Base-by-base conservation (phyloP, 2,113 vertebrate species). In the Callopanchax toddi region DNA sequence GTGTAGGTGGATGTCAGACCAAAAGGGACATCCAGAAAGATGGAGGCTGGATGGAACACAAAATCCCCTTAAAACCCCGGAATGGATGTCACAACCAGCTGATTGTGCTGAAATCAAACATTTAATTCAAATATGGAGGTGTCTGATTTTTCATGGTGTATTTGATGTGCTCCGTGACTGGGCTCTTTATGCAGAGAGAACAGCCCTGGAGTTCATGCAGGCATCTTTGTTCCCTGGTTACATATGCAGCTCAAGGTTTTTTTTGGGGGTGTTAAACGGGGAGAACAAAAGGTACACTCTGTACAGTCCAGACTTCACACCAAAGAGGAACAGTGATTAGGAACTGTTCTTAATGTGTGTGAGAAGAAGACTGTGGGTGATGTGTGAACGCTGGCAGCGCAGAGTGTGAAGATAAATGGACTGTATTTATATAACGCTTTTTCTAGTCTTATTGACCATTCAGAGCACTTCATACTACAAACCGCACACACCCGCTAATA, bases 331-430 rank as follows among this genome's bases (percentile, higher is more conserved):
- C 63, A 70, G 61, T 58, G 54, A 78, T 72, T 76, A 70, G 74
- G 60, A 67, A 65, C 74, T 49, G 65, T 70, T 78, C 60, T 60
- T 74, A 59, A 36, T 11, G 56, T 61, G 46, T 66, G 67, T 3
- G 34, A 73, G 50, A 59, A 58, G 22, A 53, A 21, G 65, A 61
- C 43, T 51, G 85, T 85, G 82, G 79, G 82, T 58, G 85, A 60
- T 56, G 85, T 82, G 85, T 76, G 71, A 86, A 76, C 64, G 67
- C 68, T 82, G 60, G 60, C 68, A 63, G 68, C 66, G 17, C 42
- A 54, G 57, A 45, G 68, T 78, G 76, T 75, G 79, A 80, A 76
- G 50, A 51, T 51, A 51, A 62, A 51, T 42, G 22, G 60, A 26
- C 36, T 10, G 46, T 29, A 62, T 62, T 62, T 62, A 26, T 50